Evolutionary conservation across 1,140 invertebrate species (phyloP).

Genomic region (Leptopilina boulardi): DNA sequence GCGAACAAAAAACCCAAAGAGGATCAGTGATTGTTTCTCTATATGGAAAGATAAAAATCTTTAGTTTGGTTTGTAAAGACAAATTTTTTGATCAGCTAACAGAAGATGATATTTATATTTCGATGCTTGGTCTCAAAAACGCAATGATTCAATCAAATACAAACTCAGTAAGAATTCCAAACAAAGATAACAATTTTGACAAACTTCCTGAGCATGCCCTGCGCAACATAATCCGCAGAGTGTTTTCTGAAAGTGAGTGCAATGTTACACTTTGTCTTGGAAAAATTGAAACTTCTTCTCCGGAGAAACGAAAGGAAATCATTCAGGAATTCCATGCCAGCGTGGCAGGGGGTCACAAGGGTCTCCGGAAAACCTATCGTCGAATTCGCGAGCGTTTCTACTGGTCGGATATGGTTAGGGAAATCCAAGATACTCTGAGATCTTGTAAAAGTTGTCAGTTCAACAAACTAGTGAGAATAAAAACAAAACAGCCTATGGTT

Average conservation of each 20-base stretch:
- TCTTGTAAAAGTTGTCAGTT: neutral
- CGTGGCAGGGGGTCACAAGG: too few relatives aligned
- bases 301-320: neutral
- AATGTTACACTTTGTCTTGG: neutral
- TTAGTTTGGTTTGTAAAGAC: neutral
- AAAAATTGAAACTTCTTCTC: neutral
- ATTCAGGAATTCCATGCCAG: neutral
- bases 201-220: neutral
- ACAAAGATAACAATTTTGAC: neutral
- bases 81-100: neutral
- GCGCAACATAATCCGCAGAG: neutral
- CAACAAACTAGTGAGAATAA: conserved; percentile 6
- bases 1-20: neutral
- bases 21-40: neutral
- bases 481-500: conserved; percentile 12
- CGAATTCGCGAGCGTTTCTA: too few relatives aligned
- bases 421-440: too few relatives aligned
- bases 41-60: neutral
- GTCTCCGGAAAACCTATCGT: too few relatives aligned
- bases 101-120: neutral
- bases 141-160: neutral
- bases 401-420: too few relatives aligned
- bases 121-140: neutral
- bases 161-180: neutral
- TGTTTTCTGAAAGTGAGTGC: neutral